Evolutionary conservation across 2,888 invertebrate species (phyloP).

Genomic region (Tachina lurida): DNA sequence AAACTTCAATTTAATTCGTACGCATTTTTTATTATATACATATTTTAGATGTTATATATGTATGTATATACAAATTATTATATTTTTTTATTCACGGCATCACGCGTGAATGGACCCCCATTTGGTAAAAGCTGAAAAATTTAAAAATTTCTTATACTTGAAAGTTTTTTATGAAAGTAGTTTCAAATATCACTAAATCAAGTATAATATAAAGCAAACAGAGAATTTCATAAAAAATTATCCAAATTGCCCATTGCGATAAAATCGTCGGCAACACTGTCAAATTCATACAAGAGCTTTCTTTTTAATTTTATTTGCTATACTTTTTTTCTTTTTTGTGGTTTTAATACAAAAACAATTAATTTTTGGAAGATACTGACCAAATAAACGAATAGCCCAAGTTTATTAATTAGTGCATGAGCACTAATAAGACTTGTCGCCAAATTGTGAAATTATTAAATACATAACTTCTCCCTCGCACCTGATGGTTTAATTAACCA

Average conservation of each 20-base stretch:
- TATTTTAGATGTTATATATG: too few relatives aligned
- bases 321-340: conserved; percentile 10
- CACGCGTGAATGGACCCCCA: too few relatives aligned
- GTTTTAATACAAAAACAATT: not conserved
- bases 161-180: too few relatives aligned
- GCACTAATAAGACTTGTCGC: conserved; percentile 62
- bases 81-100: too few relatives aligned
- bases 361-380: not conserved
- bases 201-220: not conserved
- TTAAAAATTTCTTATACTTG: too few relatives aligned
- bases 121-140: too few relatives aligned
- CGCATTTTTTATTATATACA: too few relatives aligned
- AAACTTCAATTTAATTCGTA: too few relatives aligned
- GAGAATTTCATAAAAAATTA: not conserved
- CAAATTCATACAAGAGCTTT: not conserved
- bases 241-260: not conserved
- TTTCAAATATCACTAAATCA: too few relatives aligned
- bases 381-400: conserved; percentile 23
- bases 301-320: not conserved
- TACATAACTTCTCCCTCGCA: conserved; percentile 23
- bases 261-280: not conserved
- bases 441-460: conserved; percentile 53
- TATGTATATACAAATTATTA: too few relatives aligned
- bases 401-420: conserved; percentile 67
- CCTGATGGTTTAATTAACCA: conserved; percentile 23